Evolutionary conservation across 2,888 invertebrate species (phyloP), one percentile per base, ranked within the genome.

Genomic region (Lithophane leautieri): DNA sequence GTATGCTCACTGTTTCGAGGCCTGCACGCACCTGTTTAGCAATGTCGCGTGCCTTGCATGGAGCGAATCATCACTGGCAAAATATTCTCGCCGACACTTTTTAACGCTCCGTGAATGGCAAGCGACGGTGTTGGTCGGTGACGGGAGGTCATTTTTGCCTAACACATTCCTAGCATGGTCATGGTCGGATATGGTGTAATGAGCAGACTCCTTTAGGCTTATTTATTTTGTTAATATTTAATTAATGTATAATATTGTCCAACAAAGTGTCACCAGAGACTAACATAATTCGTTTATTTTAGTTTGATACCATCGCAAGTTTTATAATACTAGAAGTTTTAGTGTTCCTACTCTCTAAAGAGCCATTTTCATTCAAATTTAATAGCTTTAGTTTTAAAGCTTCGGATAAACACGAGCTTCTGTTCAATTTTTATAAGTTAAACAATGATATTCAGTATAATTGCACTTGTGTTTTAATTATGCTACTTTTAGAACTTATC

Each of bases 281-380:
- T 52, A 56, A 28, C 16, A 40, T n/a, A n/a, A n/a, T 40, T 56
- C 11, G 25, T 66, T 54, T 62, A 67, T 56, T 66, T 68, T 62
- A 68, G n/a, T 69, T 78, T 83, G 9, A 68, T 69, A 69, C 34
- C 47, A 4, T 25, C 44, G 66, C 60, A 71, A 84, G 74, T 71
- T 75, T 68, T 52, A 28, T 14, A 44, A 65, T 75, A 58, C 54
- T 66, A 61, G 4, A 70, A 81, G 58, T 72, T 82, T 62, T 44
- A 56, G 58, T 61, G 65, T 75, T 78, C 61, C 74, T 50, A 65
- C 65, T 65, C 75, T 52, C 70, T 34, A 11, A 61, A 81, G 61
- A 73, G 34, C 63, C 34, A 50, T 75, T 69, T 58, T 54, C 75
- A 82, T 82, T 82, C 60, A 78, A 82, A 83, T 73, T 73, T 71